Evolutionary conservation across 2,888 invertebrate species (phyloP).

Genomic region (Cynaeus angustus): DNA sequence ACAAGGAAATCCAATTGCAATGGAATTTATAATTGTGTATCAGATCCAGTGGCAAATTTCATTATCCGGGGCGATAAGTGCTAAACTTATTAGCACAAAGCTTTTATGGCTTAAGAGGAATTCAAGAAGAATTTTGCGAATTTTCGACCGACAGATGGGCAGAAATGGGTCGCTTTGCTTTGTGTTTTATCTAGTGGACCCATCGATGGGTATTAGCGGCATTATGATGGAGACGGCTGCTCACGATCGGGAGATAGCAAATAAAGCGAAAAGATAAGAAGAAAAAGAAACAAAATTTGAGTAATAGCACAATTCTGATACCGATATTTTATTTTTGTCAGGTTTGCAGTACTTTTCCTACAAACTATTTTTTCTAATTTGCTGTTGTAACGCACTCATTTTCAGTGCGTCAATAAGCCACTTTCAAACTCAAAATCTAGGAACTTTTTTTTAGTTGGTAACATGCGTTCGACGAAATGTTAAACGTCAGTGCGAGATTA

Average conservation of each 20-base stretch:
- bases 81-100: conserved; percentile 52
- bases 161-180: conserved; percentile 25
- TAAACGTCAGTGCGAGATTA: no score
- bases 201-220: conserved; percentile 17
- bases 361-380: no score
- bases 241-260: neutral
- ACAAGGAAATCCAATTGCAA: conserved; percentile 67
- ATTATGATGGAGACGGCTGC: conserved; percentile 12
- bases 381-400: no score
- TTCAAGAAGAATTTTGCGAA: conserved; percentile 11
- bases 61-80: conserved; percentile 61
- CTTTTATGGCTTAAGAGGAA: conserved; percentile 31
- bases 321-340: no score
- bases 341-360: no score
- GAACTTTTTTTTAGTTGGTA: no score
- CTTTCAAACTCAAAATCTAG: no score
- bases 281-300: no score
- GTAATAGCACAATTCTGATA: no score
- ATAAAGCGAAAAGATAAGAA: neutral
- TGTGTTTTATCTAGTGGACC: conserved; percentile 34
- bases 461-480: no score
- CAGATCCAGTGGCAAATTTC: conserved; percentile 65
- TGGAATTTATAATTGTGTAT: conserved; percentile 67
- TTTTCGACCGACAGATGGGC: conserved; percentile 13
- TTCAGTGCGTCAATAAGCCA: no score